Evolutionary conservation across 1,140 invertebrate species (phyloP).

Genomic region (Drosophila leontia): DNA sequence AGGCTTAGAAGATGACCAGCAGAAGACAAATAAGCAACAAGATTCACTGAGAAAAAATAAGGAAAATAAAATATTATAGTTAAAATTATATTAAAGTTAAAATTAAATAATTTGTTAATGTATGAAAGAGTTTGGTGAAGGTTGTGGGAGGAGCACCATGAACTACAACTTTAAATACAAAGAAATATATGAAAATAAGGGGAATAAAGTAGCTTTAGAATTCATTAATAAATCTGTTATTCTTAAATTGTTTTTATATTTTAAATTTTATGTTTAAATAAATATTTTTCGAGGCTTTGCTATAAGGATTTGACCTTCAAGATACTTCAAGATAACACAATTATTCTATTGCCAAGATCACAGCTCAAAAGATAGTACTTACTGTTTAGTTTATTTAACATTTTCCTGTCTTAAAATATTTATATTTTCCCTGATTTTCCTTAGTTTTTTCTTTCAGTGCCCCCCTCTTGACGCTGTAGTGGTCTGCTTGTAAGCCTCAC

Average conservation of each 20-base stretch:
- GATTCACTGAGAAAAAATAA: conserved; percentile 21
- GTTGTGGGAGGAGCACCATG: too few species aligned
- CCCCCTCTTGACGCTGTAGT: neutral
- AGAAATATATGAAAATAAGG: neutral
- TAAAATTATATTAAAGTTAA: too few species aligned
- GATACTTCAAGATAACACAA: too few species aligned
- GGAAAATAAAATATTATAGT: neutral
- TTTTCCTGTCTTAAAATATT: too few species aligned
- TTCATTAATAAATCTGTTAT: too few species aligned
- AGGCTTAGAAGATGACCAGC: conserved; percentile 54
- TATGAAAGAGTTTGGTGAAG: neutral
- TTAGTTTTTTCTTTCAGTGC: conserved; percentile 3
- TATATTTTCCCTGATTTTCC: neutral
- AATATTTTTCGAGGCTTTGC: neutral
- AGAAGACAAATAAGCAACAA: conserved; percentile 10
- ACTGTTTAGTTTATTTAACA: too few species aligned
- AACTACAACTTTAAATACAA: accelerated
- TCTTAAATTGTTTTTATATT: neutral
- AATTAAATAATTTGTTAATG: neutral
- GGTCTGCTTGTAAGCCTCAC: conserved; percentile 20
- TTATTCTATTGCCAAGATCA: too few species aligned
- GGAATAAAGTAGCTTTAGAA: neutral
- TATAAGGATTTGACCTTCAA: too few species aligned
- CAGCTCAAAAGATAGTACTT: too few species aligned
- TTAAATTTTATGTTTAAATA: neutral